A percentile compares a stretch with the other conserved stretches of the same genome.
phyloP scores from a whole-genome alignment of 2,888 invertebrate genomes.

The Drosophila eohydei region DNA sequence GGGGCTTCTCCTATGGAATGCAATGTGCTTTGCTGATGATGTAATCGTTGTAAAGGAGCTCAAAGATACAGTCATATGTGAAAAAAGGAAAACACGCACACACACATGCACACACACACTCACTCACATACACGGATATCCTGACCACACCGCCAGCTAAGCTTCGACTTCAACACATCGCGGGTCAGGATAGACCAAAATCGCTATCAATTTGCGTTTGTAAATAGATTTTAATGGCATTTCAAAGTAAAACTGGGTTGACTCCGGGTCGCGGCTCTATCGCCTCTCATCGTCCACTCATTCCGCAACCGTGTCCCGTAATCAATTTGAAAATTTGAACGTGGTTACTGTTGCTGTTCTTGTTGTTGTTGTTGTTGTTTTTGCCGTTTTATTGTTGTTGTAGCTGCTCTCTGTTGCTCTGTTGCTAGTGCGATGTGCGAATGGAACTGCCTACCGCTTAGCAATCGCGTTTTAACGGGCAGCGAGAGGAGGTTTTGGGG shows the following conservation, averaged over 20 bases:
- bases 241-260: constrained; percentile 73
- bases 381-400: constrained; percentile 1
- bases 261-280: constrained; percentile 29
- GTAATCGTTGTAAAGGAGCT: too few species aligned
- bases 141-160: constrained; percentile 65
- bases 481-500: background rate
- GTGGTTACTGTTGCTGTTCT: constrained; percentile 26
- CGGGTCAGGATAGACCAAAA: constrained; percentile 58
- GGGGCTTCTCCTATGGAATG: too few species aligned
- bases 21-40: too few species aligned
- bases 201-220: constrained; percentile 80
- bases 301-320: constrained; percentile 48
- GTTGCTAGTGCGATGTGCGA: constrained; percentile 22
- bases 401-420: constrained; percentile 4
- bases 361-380: background rate
- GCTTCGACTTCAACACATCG: constrained; percentile 71
- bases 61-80: too few species aligned
- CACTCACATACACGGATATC: constrained; percentile 1
- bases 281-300: constrained; percentile 18
- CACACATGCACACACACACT: background rate
- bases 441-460: constrained; percentile 19
- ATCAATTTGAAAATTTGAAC: constrained; percentile 76
- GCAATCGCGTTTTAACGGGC: constrained; percentile 10
- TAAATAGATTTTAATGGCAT: constrained; percentile 82
- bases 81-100: too few species aligned